phyloP scores from a whole-genome alignment of 2,113 vertebrate species.

The Marcusenius ussheri region DNA sequence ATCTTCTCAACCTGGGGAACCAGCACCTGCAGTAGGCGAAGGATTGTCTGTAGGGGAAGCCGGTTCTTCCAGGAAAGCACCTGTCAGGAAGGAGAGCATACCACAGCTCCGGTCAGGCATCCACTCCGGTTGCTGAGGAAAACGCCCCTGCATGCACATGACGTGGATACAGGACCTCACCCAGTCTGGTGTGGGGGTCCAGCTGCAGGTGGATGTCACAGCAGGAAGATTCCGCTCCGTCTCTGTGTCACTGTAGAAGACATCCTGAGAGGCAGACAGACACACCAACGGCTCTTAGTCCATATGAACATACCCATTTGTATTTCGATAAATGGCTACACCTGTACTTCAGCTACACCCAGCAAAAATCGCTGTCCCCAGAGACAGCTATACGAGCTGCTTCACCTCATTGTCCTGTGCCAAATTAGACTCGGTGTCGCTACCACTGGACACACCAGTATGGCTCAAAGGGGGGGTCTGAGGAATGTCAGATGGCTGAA shows the following conservation, averaged over 20 bases:
- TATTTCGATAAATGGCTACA: background rate
- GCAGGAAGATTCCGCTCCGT: constrained; percentile 74
- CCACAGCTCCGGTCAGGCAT: constrained; percentile 58
- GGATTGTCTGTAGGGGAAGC: constrained; percentile 93
- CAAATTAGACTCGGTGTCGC: constrained; percentile 62
- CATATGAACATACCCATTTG: background rate
- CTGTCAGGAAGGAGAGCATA: constrained; percentile 45
- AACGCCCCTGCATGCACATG: background rate
- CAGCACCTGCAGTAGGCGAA: constrained; percentile 88
- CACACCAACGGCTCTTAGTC: background rate
- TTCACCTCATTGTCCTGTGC: constrained; percentile 63
- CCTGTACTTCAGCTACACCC: background rate
- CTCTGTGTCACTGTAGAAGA: constrained; percentile 66
- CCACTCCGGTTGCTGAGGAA: background rate
- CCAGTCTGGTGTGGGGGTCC: constrained; percentile 87
- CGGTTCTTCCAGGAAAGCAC: constrained; percentile 92
- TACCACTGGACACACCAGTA: constrained; percentile 57
- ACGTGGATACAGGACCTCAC: constrained; percentile 53
- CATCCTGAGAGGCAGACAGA: constrained; percentile 58
- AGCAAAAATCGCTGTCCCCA: background rate
- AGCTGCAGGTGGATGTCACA: constrained; percentile 66
- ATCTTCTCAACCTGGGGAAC: constrained; percentile 99
- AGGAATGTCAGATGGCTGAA: constrained; percentile 52
- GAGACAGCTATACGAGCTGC: constrained; percentile 6
- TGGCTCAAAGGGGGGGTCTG: background rate